These are phyloP conservation scores for Vollenhovia emeryi DNA, from an alignment of 1,140 invertebrate genomes.

Conservation along the genomic window DNA sequence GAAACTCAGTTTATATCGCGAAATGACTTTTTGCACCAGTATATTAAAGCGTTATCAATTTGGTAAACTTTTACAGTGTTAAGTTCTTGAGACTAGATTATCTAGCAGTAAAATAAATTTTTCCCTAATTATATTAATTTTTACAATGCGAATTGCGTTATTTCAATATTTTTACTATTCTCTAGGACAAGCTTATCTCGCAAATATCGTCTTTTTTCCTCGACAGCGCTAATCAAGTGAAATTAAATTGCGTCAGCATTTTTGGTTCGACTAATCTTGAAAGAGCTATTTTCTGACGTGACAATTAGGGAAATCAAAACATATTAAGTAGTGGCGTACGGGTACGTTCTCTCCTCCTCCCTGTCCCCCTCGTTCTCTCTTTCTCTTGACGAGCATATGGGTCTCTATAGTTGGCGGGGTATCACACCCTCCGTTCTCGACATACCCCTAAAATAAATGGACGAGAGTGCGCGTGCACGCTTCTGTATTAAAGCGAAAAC, in stretches of 20 bases:
- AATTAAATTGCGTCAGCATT: slow-evolving; percentile 36
- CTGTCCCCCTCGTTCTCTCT: not conserved
- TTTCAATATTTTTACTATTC: not conserved
- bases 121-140: not conserved
- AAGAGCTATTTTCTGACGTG: slow-evolving; percentile 74
- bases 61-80: not conserved
- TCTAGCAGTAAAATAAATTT: not conserved
- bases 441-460: slow-evolving; percentile 84
- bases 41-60: not conserved
- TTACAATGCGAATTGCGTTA: not conserved
- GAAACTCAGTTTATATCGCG: slow-evolving; percentile 6
- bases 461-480: slow-evolving; percentile 72
- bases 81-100: not conserved
- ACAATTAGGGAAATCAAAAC: slow-evolving; percentile 85
- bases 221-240: not conserved
- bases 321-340: slow-evolving; percentile 75
- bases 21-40: not conserved
- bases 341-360: slow-evolving; percentile 46
- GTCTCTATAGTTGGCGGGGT: slow-evolving; percentile 79
- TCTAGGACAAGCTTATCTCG: too few relatives aligned
- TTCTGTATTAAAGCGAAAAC: slow-evolving; percentile 72
- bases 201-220: not conserved
- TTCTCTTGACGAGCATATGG: slow-evolving; percentile 81
- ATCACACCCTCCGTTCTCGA: slow-evolving; percentile 81
- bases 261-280: slow-evolving; percentile 23